Conservation (phyloP, 2,797 vertebrate species). For the Petrocephalus schoutedeni region DNA sequence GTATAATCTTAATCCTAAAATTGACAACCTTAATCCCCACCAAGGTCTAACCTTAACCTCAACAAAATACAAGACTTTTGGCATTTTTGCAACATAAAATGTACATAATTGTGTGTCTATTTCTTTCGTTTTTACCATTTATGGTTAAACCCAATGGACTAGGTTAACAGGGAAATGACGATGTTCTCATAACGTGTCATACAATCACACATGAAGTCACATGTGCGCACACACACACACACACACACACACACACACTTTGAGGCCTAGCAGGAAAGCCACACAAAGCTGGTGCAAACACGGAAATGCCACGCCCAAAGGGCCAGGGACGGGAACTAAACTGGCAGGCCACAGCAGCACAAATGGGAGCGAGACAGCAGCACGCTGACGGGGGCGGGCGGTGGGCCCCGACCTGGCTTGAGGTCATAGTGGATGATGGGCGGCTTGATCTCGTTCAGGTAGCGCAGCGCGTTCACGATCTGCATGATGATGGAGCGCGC, state of each 20-base stretch:
- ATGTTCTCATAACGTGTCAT: neutral
- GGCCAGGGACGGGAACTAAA: neutral
- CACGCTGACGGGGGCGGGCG: neutral
- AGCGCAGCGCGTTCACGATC: slow-evolving; percentile 96
- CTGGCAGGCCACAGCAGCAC: neutral
- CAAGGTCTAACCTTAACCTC: too few species aligned
- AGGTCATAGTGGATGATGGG: slow-evolving; percentile 99
- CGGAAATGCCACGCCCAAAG: neutral
- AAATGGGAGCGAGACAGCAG: too few species aligned
- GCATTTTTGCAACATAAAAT: too few species aligned
- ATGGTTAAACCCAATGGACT: neutral
- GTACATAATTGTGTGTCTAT: neutral
- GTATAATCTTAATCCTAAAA: too few species aligned
- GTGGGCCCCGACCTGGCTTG: slow-evolving; percentile 76
- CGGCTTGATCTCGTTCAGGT: slow-evolving; percentile 99
- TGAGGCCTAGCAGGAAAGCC: neutral
- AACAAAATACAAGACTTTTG: neutral
- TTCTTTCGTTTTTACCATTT: neutral
- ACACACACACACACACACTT: neutral
- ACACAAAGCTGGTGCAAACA: neutral
- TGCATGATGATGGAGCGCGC: slow-evolving; percentile 98
- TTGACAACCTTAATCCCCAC: too few species aligned
- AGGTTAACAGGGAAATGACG: neutral
- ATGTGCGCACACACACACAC: neutral
- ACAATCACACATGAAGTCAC: neutral